These are phyloP conservation scores for Pagrus major DNA, from an alignment of 2,113 vertebrate species.

Conservation along the genomic window DNA sequence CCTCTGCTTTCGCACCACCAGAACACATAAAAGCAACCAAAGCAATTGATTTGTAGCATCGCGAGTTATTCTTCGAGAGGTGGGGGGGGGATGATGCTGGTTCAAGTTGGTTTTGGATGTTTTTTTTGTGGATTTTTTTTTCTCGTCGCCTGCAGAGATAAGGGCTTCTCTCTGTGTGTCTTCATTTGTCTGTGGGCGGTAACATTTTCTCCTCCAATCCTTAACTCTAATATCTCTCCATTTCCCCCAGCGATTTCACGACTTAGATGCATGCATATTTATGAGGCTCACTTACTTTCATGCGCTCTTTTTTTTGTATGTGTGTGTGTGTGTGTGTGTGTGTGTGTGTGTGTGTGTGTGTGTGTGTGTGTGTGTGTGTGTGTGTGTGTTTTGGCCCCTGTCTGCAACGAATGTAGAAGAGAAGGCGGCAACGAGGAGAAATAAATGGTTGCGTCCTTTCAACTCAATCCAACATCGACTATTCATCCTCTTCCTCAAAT, in stretches of 20 bases:
- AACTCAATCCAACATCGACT: conserved; percentile 40
- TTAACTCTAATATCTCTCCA: conserved; percentile 78
- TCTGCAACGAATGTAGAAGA: conserved; percentile 56
- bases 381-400: conserved; percentile 40
- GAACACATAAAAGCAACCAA: neutral
- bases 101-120: conserved; percentile 45
- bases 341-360: neutral
- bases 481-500: conserved; percentile 25
- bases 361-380: conserved; percentile 6
- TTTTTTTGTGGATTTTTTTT: neutral
- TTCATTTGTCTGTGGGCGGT: conserved; percentile 83
- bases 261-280: conserved; percentile 83
- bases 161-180: conserved; percentile 71
- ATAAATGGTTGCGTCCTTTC: conserved; percentile 46
- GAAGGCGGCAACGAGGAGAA: conserved; percentile 27
- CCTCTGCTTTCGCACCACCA: neutral
- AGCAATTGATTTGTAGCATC: neutral
- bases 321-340: too few species aligned
- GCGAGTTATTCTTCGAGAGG: conserved; percentile 34
- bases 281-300: conserved; percentile 78
- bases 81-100: conserved; percentile 49
- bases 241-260: conserved; percentile 78
- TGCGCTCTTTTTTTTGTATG: conserved; percentile 34
- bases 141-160: conserved; percentile 67
- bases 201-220: conserved; percentile 78